phyloP scores from a whole-genome alignment of 2,113 vertebrate species.

The Scophthalmus maximus region DNA sequence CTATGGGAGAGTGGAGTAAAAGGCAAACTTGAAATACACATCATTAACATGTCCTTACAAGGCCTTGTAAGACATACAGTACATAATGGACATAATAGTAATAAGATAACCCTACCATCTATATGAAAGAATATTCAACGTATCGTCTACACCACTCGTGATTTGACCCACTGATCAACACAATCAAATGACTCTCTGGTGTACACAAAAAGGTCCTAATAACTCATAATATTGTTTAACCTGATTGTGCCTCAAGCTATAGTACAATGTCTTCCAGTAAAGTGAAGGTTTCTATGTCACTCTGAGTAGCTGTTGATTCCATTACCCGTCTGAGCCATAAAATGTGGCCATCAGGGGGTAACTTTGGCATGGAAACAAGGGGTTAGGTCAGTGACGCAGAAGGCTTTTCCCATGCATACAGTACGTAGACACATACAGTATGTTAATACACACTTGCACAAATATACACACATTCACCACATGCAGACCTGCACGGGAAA shows the following conservation, averaged over 20 bases:
- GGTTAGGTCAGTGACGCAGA: conserved; percentile 62
- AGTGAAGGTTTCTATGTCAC: conserved; percentile 68
- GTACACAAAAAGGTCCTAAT: conserved; percentile 65
- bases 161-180: conserved; percentile 70
- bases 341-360: conserved; percentile 64
- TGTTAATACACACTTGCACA: conserved; percentile 68
- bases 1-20: conserved; percentile 55
- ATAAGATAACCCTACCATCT: conserved; percentile 62
- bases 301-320: conserved; percentile 69
- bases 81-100: conserved; percentile 70
- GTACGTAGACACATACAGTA: conserved; percentile 66
- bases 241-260: conserved; percentile 73
- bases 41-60: conserved; percentile 67
- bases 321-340: conserved; percentile 65
- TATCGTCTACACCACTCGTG: conserved; percentile 56
- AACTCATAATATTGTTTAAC: conserved; percentile 60
- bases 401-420: conserved; percentile 73
- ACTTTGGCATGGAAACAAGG: conserved; percentile 76
- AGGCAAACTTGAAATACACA: conserved; percentile 69
- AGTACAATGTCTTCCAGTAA: conserved; percentile 63
- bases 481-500: conserved; percentile 75
- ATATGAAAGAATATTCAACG: conserved; percentile 68
- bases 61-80: conserved; percentile 72
- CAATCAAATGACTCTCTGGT: conserved; percentile 64
- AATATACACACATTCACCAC: conserved; percentile 71